A percentile compares a stretch with the other conserved stretches of the same genome.
Conservation (phyloP, 2,888 invertebrate species). For the Nomada hirtipes region DNA sequence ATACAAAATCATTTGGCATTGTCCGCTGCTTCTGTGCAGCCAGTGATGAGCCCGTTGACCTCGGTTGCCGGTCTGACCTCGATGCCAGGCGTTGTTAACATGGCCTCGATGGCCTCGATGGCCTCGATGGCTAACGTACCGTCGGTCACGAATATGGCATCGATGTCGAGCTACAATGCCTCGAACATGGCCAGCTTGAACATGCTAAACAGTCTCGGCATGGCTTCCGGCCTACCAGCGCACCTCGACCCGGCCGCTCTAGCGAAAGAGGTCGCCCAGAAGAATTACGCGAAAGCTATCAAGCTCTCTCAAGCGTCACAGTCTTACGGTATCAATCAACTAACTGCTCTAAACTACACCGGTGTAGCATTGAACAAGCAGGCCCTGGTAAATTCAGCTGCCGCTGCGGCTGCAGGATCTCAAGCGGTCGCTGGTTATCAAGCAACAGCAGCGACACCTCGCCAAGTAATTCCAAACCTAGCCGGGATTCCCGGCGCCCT, state of each 20-base stretch:
- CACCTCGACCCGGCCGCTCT: slow-evolving; percentile 87
- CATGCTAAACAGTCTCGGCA: slow-evolving; percentile 74
- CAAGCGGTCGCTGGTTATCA: slow-evolving; percentile 74
- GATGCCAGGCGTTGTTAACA: slow-evolving; percentile 72
- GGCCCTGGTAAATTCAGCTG: slow-evolving; percentile 82
- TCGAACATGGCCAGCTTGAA: slow-evolving; percentile 78
- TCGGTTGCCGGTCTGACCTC: slow-evolving; percentile 78
- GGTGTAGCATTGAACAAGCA: slow-evolving; percentile 90
- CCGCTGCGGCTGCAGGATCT: slow-evolving; percentile 72
- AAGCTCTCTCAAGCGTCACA: slow-evolving; percentile 85
- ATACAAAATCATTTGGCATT: slow-evolving; percentile 65
- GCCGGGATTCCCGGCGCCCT: slow-evolving; percentile 77
- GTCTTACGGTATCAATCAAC: slow-evolving; percentile 83
- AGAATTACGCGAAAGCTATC: slow-evolving; percentile 92
- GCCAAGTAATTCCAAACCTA: slow-evolving; percentile 73
- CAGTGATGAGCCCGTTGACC: slow-evolving; percentile 78
- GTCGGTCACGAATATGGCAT: slow-evolving; percentile 70
- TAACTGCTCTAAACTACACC: slow-evolving; percentile 89
- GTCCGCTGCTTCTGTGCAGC: slow-evolving; percentile 64
- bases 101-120: slow-evolving; percentile 73
- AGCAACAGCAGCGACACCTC: slow-evolving; percentile 66
- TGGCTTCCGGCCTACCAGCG: slow-evolving; percentile 59
- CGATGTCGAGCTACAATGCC: slow-evolving; percentile 69
- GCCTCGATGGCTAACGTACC: slow-evolving; percentile 77
- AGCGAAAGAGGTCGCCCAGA: slow-evolving; percentile 93